Evolutionary conservation across 1,140 invertebrate genomes (phyloP).

Genomic region (Bombus difficillimus): DNA sequence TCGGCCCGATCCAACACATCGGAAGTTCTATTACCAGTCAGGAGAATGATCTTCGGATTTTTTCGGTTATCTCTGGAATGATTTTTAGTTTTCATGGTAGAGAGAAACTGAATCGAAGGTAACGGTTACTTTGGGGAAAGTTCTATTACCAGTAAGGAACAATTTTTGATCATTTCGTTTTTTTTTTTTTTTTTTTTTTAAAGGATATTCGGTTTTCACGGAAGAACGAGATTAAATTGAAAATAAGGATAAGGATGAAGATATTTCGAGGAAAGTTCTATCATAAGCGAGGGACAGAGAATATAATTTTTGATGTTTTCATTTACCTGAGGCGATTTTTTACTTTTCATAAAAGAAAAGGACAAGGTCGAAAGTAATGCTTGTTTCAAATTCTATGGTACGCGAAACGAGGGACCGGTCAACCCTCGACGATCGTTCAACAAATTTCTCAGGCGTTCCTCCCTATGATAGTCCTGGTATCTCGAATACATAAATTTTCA

Average conservation of each 20-base stretch:
- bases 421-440: background rate
- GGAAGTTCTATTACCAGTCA: background rate
- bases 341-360: background rate
- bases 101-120: no score
- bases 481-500: conserved; percentile 50
- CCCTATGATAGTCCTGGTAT: background rate
- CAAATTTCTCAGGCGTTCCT: background rate
- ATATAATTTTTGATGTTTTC: background rate
- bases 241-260: no score
- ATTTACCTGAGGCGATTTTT: background rate
- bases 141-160: background rate
- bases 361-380: background rate
- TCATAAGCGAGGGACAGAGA: background rate
- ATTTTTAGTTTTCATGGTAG: background rate
- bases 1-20: background rate
- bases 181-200: no score
- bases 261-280: background rate
- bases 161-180: background rate
- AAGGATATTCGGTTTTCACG: background rate
- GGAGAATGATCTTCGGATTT: background rate
- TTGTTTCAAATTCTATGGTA: background rate
- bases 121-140: no score
- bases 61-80: background rate
- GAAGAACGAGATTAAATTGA: background rate
- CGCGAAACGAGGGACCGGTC: background rate